Evolutionary conservation across 2,888 invertebrate species (phyloP).

Genomic region (Euplexia lucipara): DNA sequence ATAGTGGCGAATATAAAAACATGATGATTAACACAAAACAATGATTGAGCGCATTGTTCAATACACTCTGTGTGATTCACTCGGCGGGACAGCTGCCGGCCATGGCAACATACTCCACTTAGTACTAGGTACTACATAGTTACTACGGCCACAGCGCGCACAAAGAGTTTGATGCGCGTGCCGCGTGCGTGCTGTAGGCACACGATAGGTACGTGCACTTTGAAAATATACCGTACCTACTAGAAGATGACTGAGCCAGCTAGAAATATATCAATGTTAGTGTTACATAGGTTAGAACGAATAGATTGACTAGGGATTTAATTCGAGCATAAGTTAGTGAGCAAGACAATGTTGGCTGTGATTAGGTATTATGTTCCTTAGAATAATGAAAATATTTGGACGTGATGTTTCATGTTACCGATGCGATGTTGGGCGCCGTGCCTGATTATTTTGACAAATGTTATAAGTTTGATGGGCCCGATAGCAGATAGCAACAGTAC

Average conservation of each 20-base stretch:
- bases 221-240: conserved; percentile 18
- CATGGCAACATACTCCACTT: conserved; percentile 20
- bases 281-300: background rate
- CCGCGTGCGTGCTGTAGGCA: conserved; percentile 15
- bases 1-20: conserved; percentile 32
- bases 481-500: conserved; percentile 66
- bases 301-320: conserved; percentile 2
- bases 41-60: conserved; percentile 42
- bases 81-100: conserved; percentile 26
- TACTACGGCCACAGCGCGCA: conserved; percentile 28
- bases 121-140: conserved; percentile 7
- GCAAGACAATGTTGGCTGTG: background rate
- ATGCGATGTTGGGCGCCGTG: background rate
- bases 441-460: conserved; percentile 48
- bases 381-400: conserved; percentile 1
- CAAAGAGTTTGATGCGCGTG: conserved; percentile 6
- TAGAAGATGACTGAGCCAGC: conserved; percentile 20
- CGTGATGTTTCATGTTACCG: background rate
- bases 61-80: conserved; percentile 51
- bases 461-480: conserved; percentile 61
- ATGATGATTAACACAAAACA: conserved; percentile 45
- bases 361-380: too few relatives aligned
- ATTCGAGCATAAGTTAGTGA: conserved; percentile 25
- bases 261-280: conserved; percentile 19
- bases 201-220: conserved; percentile 20